Percentiles rank a stretch among this genome's conserved stretches.
Evolutionary conservation across 2,797 vertebrate species (phyloP).

Genomic region (Antennarius maculatus): DNA sequence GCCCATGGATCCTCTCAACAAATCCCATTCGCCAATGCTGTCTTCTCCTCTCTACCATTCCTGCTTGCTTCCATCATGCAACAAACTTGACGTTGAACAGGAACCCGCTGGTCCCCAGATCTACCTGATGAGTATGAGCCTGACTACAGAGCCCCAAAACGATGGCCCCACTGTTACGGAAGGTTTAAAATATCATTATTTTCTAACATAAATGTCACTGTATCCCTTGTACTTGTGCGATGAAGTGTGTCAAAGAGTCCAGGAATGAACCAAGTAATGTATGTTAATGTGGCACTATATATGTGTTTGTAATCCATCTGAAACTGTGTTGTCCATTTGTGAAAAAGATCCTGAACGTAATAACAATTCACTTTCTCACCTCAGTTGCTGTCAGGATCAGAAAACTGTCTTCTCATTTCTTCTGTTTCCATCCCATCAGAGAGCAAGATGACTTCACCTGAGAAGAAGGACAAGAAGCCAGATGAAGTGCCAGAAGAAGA

Average conservation of each 20-base stretch:
- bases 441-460: slow-evolving; percentile 86
- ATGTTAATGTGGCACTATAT: slow-evolving; percentile 17
- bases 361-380: slow-evolving; percentile 10
- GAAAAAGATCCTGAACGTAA: background rate
- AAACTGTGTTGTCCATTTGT: slow-evolving; percentile 7
- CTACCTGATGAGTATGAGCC: slow-evolving; percentile 82
- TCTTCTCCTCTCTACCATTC: slow-evolving; percentile 53
- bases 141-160: slow-evolving; percentile 78
- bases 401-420: slow-evolving; percentile 6
- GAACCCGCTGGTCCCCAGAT: slow-evolving; percentile 73
- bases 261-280: slow-evolving; percentile 5
- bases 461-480: slow-evolving; percentile 96
- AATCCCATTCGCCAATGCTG: slow-evolving; percentile 50
- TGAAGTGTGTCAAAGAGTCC: slow-evolving; percentile 24
- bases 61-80: slow-evolving; percentile 48
- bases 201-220: slow-evolving; percentile 46
- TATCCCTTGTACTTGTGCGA: slow-evolving; percentile 48
- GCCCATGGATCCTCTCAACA: slow-evolving; percentile 37
- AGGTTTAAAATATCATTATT: slow-evolving; percentile 72
- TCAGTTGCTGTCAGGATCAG: background rate
- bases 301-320: slow-evolving; percentile 28
- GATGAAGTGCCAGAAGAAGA: slow-evolving; percentile 86
- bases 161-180: slow-evolving; percentile 80
- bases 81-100: slow-evolving; percentile 62
- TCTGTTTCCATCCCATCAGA: slow-evolving; percentile 70